These are phyloP conservation scores for Sinonovacula constricta DNA, from an alignment of 1,140 invertebrate genomes.

Conservation along the genomic window DNA sequence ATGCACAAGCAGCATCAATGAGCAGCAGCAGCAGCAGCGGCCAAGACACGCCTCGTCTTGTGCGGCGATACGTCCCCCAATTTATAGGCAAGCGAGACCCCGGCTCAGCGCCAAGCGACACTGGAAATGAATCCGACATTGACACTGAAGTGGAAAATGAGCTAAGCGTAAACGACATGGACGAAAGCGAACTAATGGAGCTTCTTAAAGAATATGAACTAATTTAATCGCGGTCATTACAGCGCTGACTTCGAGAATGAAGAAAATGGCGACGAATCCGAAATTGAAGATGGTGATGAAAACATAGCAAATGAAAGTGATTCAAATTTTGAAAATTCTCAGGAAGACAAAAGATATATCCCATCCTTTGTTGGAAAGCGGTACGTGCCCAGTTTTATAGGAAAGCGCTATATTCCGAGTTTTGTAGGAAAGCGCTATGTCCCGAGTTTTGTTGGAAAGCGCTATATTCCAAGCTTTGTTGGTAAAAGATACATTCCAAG, in stretches of 20 bases:
- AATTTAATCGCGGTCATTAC: background rate
- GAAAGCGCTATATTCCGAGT: background rate
- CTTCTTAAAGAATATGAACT: conserved; percentile 9
- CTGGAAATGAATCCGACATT: background rate
- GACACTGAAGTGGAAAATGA: background rate
- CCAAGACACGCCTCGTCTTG: conserved; percentile 18
- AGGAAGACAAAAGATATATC: conserved; percentile 30
- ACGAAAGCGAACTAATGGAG: conserved; percentile 13
- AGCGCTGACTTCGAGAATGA: background rate
- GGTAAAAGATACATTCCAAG: conserved; percentile 9
- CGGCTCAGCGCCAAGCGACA: conserved; percentile 3
- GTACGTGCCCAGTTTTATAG: conserved; percentile 5
- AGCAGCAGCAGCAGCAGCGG: conserved; percentile 18
- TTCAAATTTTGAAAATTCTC: background rate
- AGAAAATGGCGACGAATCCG: background rate
- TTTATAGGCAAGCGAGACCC: conserved; percentile 48
- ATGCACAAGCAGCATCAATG: conserved; percentile 31
- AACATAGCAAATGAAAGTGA: conserved; percentile 1
- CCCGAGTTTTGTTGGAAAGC: conserved; percentile 13
- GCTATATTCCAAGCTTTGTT: background rate
- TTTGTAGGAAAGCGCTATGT: conserved; percentile 17
- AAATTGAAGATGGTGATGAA: background rate
- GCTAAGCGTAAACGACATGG: background rate
- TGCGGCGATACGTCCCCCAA: conserved; percentile 45
- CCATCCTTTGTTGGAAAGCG: conserved; percentile 42